Conservation (phyloP, 2,888 invertebrate genomes). For the Meteorus cinctellus region DNA sequence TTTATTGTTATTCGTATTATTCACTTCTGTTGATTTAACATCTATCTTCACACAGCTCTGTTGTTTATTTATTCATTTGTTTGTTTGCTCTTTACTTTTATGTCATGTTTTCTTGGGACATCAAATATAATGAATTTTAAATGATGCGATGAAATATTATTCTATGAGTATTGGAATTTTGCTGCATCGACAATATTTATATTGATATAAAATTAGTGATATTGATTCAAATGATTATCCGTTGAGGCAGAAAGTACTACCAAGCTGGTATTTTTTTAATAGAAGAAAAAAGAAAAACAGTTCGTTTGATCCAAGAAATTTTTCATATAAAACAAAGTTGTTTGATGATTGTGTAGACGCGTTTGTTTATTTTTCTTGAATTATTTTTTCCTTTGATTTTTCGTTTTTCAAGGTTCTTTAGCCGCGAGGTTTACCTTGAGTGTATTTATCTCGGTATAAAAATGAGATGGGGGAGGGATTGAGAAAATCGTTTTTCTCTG, state of each 20-base stretch:
- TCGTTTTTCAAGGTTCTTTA: constrained; percentile 24
- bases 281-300: background rate
- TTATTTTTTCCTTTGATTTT: constrained; percentile 28
- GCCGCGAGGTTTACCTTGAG: constrained; percentile 17
- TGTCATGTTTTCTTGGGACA: too few species aligned
- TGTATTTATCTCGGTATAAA: constrained; percentile 26
- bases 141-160: too few species aligned
- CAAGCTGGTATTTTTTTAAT: too few species aligned
- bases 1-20: constrained; percentile 26
- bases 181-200: too few species aligned
- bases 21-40: background rate
- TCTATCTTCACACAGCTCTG: constrained; percentile 2
- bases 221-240: too few species aligned
- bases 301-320: background rate
- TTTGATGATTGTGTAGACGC: constrained; percentile 4
- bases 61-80: constrained; percentile 4
- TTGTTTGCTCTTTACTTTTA: background rate
- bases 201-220: too few species aligned
- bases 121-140: too few species aligned
- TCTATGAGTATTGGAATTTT: too few species aligned
- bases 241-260: too few species aligned
- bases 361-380: constrained; percentile 19
- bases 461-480: constrained; percentile 37
- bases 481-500: constrained; percentile 25
- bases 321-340: constrained; percentile 3